Base-by-base conservation (phyloP, 2,797 vertebrate species). In the Sebastes glaucus region DNA sequence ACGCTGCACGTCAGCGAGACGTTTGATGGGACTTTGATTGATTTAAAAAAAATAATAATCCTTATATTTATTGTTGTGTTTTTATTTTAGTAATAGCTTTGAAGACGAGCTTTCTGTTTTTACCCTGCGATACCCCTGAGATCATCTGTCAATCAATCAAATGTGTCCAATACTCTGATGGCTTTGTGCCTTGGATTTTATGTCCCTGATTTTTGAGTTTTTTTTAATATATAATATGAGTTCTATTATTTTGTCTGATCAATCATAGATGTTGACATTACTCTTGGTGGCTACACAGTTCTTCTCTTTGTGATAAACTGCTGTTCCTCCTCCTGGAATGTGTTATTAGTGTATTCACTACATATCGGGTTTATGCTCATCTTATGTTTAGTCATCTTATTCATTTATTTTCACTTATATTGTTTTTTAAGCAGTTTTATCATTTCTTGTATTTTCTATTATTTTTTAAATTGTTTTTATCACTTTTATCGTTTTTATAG, bases 61-160 rank as follows among this genome's bases (percentile, higher is more conserved):
- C 1, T 62, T 33, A 10, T 70, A 71, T 62, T 25, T 65, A 46
- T 25, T 65, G 53, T 7, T 46, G 6, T 67, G 27, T 62, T 79
- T 74, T 74, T 80, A 60, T 79, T 74, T 74, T 76, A n/a, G 42
- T 25, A 32, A 16, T 27, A n/a, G 62, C 57, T 81, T 80, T 81
- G 78, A 81, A 68, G 61, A 68, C 2, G 7, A 46, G 64, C 35
- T 16, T 42, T 2, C 32, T 69, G 65, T 77, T 79, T 81, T 52
- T 52, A 18, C 56, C 3, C 30, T 35, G 49, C 22, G 27, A 25
- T 72, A 13, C 71, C 71, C 55, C 38, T 4, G 42, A 67, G 82
- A 66, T 67, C n/a, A 57, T 13, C 11, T 74, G 68, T 85, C 82
- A 82, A 1, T 87, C 83, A 84, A 33, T 74, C 74, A 81, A 18